Percentiles rank a stretch among this genome's conserved stretches.
Evolutionary conservation across 2,113 vertebrate species (phyloP).

Genomic region (Manacus vitellinus): DNA sequence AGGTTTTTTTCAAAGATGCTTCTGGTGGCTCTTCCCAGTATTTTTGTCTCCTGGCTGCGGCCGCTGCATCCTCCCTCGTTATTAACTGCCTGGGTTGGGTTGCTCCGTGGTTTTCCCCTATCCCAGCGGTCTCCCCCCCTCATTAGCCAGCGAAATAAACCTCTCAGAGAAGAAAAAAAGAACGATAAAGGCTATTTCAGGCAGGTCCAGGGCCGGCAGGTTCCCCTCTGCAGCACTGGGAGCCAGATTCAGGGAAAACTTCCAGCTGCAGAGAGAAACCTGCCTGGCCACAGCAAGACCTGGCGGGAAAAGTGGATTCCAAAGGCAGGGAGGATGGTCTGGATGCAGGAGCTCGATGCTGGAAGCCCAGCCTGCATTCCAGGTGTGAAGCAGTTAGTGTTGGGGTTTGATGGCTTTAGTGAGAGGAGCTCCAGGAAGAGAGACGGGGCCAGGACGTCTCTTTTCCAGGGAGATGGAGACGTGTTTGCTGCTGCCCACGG

Average conservation of each 20-base stretch:
- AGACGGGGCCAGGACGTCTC: fast-evolving
- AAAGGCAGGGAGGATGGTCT: fast-evolving
- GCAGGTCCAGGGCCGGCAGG: not conserved
- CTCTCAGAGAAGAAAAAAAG: not conserved
- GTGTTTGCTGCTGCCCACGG: fast-evolving
- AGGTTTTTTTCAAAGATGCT: not conserved
- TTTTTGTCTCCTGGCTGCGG: not conserved
- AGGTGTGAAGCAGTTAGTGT: not conserved
- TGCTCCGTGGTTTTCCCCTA: not conserved
- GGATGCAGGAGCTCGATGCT: not conserved
- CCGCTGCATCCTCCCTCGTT: not conserved
- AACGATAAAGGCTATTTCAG: not conserved
- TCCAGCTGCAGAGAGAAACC: not conserved
- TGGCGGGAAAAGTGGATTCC: fast-evolving
- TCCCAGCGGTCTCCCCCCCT: not conserved
- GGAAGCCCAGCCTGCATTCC: not conserved
- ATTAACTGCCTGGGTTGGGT: not conserved
- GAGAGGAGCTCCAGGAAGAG: not conserved
- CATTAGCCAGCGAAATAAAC: not conserved
- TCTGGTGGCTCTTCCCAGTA: not conserved
- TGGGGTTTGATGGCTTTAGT: not conserved
- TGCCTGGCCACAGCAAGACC: fast-evolving
- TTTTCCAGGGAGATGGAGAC: not conserved
- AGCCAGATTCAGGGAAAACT: not conserved
- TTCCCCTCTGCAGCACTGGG: fast-evolving